Conservation (phyloP, 2,113 vertebrate genomes). For the Petrocephalus zakoni region DNA sequence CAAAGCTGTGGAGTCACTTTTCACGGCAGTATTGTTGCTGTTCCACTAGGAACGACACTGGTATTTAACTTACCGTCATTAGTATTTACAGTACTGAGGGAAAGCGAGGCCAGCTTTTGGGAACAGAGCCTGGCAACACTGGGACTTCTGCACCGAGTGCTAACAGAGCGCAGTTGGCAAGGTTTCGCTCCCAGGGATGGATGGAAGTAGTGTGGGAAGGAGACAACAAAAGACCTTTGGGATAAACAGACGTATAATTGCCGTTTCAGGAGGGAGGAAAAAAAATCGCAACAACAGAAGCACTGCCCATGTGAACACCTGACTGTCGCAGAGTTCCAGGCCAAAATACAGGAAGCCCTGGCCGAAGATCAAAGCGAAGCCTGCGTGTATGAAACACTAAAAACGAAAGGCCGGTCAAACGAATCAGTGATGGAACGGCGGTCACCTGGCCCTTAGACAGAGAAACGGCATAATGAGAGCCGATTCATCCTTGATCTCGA, state of each 20-base stretch:
- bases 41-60: not conserved
- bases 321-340: not conserved
- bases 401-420: not conserved
- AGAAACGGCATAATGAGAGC: not conserved
- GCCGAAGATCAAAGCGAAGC: not conserved
- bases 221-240: not conserved
- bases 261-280: not conserved
- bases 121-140: not conserved
- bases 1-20: not conserved
- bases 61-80: not conserved
- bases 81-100: not conserved
- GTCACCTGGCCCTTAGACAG: not conserved
- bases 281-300: not conserved
- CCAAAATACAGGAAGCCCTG: not conserved
- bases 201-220: not conserved
- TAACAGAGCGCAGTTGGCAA: not conserved
- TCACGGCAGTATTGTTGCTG: not conserved
- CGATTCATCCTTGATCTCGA: not conserved
- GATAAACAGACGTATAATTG: not conserved
- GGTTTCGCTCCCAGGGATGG: not conserved
- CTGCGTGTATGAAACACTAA: not conserved
- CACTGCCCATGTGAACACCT: not conserved
- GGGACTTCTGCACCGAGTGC: not conserved
- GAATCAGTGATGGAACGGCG: not conserved
- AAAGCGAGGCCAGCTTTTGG: not conserved